Evolutionary conservation across 2,113 vertebrate genomes (phyloP), one percentile per base, ranked within the genome.

Genomic region (Heterotilapia buettikoferi): DNA sequence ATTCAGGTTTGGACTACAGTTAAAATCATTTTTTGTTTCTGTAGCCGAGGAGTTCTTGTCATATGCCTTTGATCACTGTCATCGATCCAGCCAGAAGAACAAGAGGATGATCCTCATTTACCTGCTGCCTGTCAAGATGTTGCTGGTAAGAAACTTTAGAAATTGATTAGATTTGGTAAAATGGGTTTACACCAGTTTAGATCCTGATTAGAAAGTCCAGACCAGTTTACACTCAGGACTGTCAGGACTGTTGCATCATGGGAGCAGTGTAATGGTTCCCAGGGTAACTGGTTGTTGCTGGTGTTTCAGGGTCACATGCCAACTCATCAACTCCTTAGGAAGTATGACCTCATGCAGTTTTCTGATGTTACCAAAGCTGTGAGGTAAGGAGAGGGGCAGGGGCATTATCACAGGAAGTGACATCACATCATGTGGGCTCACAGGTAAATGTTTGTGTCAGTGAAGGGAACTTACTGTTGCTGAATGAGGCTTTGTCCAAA

Each of bases 41-140:
- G 10, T 92, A 99, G 98, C 98, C 1, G 99, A 99, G 93, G 98
- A 99, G 86, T 98, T 97, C 86, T 94, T 99, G 47, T 98, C 98
- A 1, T 99, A 97, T 84, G 97, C 99, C 33, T 99, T 99, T 89
- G 96, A 97, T 47, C 98, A 98, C 93, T 99, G 99, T 56, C 98
- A 99, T 86, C 97, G 97, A 2, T 97, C 97, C 59, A 98, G 98
- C 89, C 98, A 99, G 97, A 99, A 97, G 94, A 99, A 99, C 96
- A 99, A 99, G 93, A 97, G 98, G 54, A 98, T 99, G 97, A 98
- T 99, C 78, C 97, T 99, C 21, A 99, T 99, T 76, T 99, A 99
- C 92, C 94, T 99, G 84, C 96, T 99, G 47, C 99, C 98, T 1
- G 98, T 99, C 47, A 99, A 99, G 94, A 99, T 99, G 99, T 96